Conservation (phyloP, 2,888 invertebrate species). For the Boloria selene region DNA sequence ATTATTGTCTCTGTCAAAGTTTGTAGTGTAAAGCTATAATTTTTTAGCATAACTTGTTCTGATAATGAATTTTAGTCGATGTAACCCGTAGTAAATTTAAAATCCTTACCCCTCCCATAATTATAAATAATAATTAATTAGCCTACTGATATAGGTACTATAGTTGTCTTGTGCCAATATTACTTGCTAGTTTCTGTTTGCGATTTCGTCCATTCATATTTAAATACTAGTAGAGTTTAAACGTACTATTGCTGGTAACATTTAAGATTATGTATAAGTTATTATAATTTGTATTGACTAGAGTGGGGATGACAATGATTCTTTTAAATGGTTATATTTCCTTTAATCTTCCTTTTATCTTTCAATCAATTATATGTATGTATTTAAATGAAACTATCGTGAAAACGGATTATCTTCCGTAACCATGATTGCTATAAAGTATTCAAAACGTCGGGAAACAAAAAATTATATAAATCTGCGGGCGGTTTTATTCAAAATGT, state of each 20-base stretch:
- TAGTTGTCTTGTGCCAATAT: constrained; percentile 68
- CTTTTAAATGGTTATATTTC: neutral
- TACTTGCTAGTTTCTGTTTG: constrained; percentile 39
- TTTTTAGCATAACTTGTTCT: neutral
- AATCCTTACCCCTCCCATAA: constrained; percentile 8
- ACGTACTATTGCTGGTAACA: neutral
- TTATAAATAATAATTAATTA: constrained; percentile 21
- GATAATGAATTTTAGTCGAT: constrained; percentile 1
- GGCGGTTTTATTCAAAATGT: too few relatives aligned
- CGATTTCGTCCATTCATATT: constrained; percentile 29
- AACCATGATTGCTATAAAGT: too few relatives aligned
- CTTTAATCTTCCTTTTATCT: too few relatives aligned
- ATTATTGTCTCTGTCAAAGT: too few relatives aligned
- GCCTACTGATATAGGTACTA: constrained; percentile 43
- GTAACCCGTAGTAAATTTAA: constrained; percentile 2
- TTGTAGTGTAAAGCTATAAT: neutral
- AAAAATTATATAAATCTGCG: too few relatives aligned
- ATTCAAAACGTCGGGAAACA: too few relatives aligned
- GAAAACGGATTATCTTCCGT: too few relatives aligned
- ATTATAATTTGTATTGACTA: too few relatives aligned
- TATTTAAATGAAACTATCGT: too few relatives aligned
- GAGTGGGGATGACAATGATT: neutral
- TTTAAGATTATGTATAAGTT: neutral
- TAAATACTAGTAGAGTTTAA: constrained; percentile 19
- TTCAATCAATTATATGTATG: neutral